A percentile compares a stretch with the other conserved stretches of the same genome.
phyloP scores from a whole-genome alignment of 2,888 invertebrate species.

The Tipula vernalis region DNA sequence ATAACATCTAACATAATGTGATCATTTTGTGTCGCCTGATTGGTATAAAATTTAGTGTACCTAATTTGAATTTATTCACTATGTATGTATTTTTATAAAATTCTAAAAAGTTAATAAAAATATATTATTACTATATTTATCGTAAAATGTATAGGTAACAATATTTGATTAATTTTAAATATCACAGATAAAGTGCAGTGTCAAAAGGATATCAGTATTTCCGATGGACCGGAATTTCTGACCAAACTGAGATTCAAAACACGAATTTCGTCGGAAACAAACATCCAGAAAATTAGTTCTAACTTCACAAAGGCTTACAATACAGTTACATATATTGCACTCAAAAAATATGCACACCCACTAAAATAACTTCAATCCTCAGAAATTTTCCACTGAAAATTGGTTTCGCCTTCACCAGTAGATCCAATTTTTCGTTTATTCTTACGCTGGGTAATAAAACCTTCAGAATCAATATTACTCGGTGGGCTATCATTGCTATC shows the following conservation, averaged over 20 bases:
- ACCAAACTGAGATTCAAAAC: background rate
- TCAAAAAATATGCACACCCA: background rate
- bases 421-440: background rate
- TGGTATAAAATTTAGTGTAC: background rate
- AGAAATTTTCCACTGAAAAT: background rate
- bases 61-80: no score
- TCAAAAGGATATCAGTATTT: background rate
- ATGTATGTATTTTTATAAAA: no score
- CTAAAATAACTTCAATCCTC: background rate
- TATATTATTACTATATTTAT: background rate
- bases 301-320: background rate
- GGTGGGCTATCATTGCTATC: background rate
- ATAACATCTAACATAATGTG: background rate
- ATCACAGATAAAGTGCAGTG: background rate
- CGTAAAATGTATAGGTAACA: background rate
- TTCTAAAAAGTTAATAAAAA: background rate
- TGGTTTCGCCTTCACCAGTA: background rate
- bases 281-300: background rate
- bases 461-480: background rate
- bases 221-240: background rate
- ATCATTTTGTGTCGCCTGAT: background rate
- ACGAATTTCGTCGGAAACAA: background rate
- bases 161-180: background rate
- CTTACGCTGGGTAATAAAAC: background rate
- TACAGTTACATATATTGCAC: background rate